phyloP scores from a whole-genome alignment of 2,888 invertebrate species.

The Caenorhabditis parvicauda region DNA sequence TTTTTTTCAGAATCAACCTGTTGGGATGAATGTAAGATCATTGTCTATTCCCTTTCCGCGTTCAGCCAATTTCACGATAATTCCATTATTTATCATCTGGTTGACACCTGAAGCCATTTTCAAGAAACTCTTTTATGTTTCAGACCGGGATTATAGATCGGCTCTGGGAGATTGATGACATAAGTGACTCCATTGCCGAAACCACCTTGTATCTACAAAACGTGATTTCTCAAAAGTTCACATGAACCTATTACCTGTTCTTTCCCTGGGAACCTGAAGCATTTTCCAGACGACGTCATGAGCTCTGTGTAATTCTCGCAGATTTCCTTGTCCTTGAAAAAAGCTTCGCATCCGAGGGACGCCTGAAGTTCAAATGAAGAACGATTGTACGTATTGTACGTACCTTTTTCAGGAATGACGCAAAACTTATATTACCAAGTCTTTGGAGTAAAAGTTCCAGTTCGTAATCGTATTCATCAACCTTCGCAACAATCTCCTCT shows the following conservation, averaged over 20 bases:
- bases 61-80: conserved; percentile 54
- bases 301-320: conserved; percentile 44
- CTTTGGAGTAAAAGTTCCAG: conserved; percentile 24
- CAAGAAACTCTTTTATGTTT: conserved; percentile 2
- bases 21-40: conserved; percentile 47
- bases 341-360: conserved; percentile 39
- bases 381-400: too few relatives aligned
- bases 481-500: conserved; percentile 25
- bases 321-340: conserved; percentile 34
- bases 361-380: conserved; percentile 16
- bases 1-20: too few relatives aligned
- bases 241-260: conserved; percentile 28
- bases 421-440: conserved; percentile 42
- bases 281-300: conserved; percentile 54
- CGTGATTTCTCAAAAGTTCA: not conserved
- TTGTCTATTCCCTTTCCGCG: conserved; percentile 43
- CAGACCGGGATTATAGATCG: conserved; percentile 42
- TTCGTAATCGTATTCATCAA: conserved; percentile 34
- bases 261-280: conserved; percentile 44
- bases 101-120: conserved; percentile 20
- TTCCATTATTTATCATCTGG: conserved; percentile 56
- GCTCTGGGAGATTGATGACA: conserved; percentile 45
- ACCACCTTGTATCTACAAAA: conserved; percentile 40
- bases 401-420: conserved; percentile 35
- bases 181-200: conserved; percentile 47